Conservation (phyloP, 2,888 invertebrate species). For the Bruchidius siliquastri region DNA sequence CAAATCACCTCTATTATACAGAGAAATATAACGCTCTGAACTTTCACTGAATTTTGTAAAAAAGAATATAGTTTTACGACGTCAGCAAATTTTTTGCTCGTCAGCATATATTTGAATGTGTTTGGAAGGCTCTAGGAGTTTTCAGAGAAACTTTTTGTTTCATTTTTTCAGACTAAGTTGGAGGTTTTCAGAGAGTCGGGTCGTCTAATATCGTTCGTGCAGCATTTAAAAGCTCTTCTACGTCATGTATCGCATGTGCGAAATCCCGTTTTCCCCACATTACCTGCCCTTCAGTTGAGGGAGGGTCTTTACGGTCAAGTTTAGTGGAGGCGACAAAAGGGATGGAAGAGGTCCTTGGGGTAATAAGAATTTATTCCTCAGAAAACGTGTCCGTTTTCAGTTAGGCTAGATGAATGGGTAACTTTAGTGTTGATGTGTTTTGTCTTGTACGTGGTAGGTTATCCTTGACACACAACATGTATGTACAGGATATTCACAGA, state of each 20-base stretch:
- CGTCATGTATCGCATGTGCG: not conserved
- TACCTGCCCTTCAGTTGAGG: not conserved
- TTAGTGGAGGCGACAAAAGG: not conserved
- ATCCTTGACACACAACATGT: not conserved
- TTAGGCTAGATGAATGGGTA: not conserved
- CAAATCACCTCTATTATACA: no score
- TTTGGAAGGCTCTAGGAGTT: not conserved
- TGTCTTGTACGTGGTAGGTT: not conserved
- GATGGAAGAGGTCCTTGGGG: not conserved
- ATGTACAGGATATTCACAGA: no score
- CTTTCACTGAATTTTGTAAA: no score
- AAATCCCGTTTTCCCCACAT: not conserved
- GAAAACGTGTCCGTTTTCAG: not conserved
- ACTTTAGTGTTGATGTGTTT: not conserved
- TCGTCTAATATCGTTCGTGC: not conserved
- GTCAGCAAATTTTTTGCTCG: not conserved
- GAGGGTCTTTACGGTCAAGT: not conserved
- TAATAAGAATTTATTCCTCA: not conserved
- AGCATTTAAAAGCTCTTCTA: not conserved
- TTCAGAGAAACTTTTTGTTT: not conserved
- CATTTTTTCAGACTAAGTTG: not conserved
- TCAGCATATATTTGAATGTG: not conserved
- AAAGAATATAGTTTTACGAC: no score
- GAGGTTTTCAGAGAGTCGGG: not conserved
- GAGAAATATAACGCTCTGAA: no score